Percentiles rank a stretch among this genome's conserved stretches.
These are phyloP conservation scores for Gulo gulo DNA, from an alignment of 2,113 vertebrate genomes.

Conservation along the genomic window DNA sequence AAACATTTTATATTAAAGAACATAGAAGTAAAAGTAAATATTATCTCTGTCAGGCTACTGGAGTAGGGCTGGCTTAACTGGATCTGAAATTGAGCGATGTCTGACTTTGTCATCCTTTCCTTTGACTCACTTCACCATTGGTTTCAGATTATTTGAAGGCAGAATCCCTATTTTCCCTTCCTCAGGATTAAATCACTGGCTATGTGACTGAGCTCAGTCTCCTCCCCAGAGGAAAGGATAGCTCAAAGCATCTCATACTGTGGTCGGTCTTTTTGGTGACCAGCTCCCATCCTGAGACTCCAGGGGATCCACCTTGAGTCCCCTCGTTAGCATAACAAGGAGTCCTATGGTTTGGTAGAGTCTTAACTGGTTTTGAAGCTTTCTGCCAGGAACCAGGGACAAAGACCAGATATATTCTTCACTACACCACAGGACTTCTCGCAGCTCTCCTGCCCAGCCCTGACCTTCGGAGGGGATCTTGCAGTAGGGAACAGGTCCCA, in stretches of 20 bases:
- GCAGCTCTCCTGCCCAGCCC: neutral
- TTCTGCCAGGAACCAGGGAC: neutral
- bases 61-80: neutral
- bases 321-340: neutral
- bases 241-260: neutral
- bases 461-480: neutral
- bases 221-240: neutral
- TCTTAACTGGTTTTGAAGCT: neutral
- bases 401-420: neutral
- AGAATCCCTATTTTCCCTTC: neutral
- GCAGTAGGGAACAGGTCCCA: neutral
- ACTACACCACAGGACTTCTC: neutral
- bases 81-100: neutral
- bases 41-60: neutral
- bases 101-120: neutral
- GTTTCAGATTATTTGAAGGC: conserved; percentile 2
- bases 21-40: neutral
- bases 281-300: neutral
- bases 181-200: neutral
- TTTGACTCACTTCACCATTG: neutral
- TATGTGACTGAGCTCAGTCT: neutral
- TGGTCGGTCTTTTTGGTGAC: neutral
- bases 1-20: neutral
- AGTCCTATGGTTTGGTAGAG: neutral
- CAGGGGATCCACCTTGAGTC: neutral